phyloP scores from a whole-genome alignment of 2,888 invertebrate genomes.

The Tetrapedia diversipes region DNA sequence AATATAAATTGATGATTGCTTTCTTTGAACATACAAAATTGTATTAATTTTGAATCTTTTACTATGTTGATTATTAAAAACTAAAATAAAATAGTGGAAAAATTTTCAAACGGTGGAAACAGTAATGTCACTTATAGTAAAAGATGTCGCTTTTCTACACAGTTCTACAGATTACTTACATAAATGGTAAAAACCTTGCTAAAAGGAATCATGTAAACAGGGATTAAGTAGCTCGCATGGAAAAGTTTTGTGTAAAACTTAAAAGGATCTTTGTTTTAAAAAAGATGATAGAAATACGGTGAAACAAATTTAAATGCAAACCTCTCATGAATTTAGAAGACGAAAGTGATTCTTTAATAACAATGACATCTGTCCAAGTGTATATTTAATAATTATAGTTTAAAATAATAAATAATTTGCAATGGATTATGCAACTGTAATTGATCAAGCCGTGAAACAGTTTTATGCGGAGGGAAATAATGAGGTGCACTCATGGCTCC shows the following conservation, averaged over 20 bases:
- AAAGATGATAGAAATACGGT: conserved; percentile 16
- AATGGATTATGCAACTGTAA: conserved; percentile 80
- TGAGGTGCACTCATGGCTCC: conserved; percentile 93
- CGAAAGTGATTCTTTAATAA: background rate
- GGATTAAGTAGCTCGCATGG: background rate
- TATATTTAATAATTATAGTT: conserved; percentile 6
- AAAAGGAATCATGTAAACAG: conserved; percentile 31
- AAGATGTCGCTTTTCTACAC: conserved; percentile 7
- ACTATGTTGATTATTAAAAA: background rate
- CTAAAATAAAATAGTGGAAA: background rate
- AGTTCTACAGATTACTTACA: no score
- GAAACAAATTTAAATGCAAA: conserved; percentile 6
- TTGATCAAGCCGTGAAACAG: conserved; percentile 83
- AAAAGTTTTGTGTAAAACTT: background rate
- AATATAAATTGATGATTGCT: no score
- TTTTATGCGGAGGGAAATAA: conserved; percentile 88
- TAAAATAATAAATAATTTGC: conserved; percentile 12
- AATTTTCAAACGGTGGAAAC: conserved; percentile 4
- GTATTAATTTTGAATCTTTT: background rate
- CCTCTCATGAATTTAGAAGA: background rate
- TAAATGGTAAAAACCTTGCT: no score
- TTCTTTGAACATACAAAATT: background rate
- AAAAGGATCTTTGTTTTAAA: conserved; percentile 28
- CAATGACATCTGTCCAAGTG: background rate
- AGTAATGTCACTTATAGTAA: background rate